Base-by-base conservation (phyloP, 2,797 vertebrate genomes). In the Lepus townsendii region DNA sequence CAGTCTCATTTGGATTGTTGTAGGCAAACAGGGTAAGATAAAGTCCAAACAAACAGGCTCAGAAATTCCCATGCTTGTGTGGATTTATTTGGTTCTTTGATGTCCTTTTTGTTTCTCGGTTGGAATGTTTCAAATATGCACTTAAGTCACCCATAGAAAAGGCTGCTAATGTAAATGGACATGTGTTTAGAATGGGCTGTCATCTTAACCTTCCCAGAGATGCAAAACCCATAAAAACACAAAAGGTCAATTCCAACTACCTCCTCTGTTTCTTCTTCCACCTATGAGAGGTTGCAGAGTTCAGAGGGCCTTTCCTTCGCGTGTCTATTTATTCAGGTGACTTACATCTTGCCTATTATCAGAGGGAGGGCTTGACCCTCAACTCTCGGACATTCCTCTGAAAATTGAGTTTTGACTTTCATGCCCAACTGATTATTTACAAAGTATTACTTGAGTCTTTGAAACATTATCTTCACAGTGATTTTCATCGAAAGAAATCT, bases 251-350 rank as follows among this genome's bases (percentile, higher is more conserved):
- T 73, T 80, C 79, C 88, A 87, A 90, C 95, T 95, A 90, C 90
- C 57, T 96, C 86, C 94, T 95, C 65, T n/a, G 76, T 96, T 96
- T 96, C 93, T 97, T 94, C 94, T 92, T 91, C 91, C 92, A 96
- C 96, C 95, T 96, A 72, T 24, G 62, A 86, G 73, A 76, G 94
- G 72, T 93, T 92, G 54, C 38, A 76, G 92, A 95, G 92, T 93
- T 97, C 95, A 97, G 50, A 54, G 19, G 72, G 42, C 54, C 66
- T 90, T 72, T 93, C 83, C 83, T 94, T 77, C 83, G 38, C 12
- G 2, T 88, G 57, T 96, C 86, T 97, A 47, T 97, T 97, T 97
- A 92, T 87, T 96, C 97, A 97, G 96, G 96, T 97, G 96, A 97
- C 88, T 96, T 94, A 94, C 92, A 96, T 97, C 96, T 94, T 84